Conservation (phyloP, 2,113 vertebrate genomes). For the Monarcha castaneiventris region DNA sequence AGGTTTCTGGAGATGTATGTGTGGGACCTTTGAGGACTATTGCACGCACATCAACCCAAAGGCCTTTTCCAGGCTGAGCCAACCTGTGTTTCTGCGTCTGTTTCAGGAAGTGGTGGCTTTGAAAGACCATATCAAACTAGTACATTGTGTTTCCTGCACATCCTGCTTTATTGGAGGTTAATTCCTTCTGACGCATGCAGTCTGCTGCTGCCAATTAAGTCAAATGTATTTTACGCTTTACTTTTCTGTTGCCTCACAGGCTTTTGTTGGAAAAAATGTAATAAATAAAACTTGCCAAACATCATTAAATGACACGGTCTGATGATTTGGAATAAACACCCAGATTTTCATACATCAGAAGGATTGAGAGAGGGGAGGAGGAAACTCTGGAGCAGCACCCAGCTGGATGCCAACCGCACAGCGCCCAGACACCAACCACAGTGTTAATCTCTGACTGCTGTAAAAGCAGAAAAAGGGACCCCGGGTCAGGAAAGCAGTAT, state of each 20-base stretch:
- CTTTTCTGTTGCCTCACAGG: slow-evolving; percentile 19
- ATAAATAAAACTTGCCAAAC: slow-evolving; percentile 39
- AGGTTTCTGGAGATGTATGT: not conserved
- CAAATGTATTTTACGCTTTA: slow-evolving; percentile 39
- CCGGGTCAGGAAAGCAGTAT: not conserved
- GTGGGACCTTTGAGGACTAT: not conserved
- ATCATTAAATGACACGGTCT: slow-evolving; percentile 17
- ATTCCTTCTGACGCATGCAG: slow-evolving; percentile 46
- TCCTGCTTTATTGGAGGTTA: slow-evolving; percentile 14
- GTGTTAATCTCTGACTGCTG: not conserved
- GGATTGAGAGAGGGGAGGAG: not conserved
- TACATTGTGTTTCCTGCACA: slow-evolving; percentile 65
- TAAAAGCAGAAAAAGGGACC: not conserved
- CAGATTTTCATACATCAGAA: slow-evolving; percentile 10
- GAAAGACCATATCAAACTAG: slow-evolving; percentile 50
- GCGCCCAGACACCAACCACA: not conserved
- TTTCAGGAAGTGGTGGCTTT: slow-evolving; percentile 58
- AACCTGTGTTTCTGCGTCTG: not conserved
- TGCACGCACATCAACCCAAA: slow-evolving; percentile 9
- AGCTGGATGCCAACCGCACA: not conserved
- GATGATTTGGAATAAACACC: not conserved
- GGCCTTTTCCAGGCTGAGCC: slow-evolving; percentile 11
- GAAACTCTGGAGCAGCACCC: not conserved
- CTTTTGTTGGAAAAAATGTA: slow-evolving; percentile 38
- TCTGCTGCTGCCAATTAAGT: slow-evolving; percentile 22